Conservation (phyloP, 2,888 invertebrate genomes). For the Drosophila flavopinicola region DNA sequence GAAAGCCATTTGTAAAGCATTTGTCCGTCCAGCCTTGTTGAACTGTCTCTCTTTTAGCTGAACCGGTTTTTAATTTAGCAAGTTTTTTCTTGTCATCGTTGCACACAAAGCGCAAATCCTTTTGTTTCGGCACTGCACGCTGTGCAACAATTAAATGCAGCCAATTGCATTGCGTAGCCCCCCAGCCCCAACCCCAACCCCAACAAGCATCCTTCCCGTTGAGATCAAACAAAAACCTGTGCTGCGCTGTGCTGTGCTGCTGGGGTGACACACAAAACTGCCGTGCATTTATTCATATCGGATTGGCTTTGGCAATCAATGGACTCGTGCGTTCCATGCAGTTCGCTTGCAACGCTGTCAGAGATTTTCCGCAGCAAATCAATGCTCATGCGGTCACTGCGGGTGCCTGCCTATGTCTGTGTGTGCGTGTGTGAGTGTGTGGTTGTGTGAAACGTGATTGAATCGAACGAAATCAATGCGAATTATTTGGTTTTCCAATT, state of each 20-base stretch:
- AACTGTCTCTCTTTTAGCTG: conserved; percentile 17
- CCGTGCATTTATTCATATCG: conserved; percentile 72
- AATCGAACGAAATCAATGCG: conserved; percentile 75
- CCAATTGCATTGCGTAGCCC: conserved; percentile 54
- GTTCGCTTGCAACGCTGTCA: conserved; percentile 52
- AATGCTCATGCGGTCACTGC: conserved; percentile 66
- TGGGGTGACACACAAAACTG: conserved; percentile 43
- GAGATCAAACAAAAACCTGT: conserved; percentile 42
- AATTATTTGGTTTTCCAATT: conserved; percentile 81
- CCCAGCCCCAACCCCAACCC: neutral
- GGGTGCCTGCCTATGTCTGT: conserved; percentile 16
- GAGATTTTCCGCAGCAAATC: conserved; percentile 68
- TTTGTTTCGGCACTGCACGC: conserved; percentile 56
- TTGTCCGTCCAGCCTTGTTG: conserved; percentile 22
- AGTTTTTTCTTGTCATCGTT: conserved; percentile 34
- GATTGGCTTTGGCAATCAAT: conserved; percentile 79
- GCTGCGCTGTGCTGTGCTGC: conserved; percentile 15
- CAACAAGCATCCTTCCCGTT: neutral
- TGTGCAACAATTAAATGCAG: conserved; percentile 74
- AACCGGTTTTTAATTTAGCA: conserved; percentile 55
- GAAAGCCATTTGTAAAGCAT: conserved; percentile 47
- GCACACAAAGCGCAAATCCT: conserved; percentile 52
- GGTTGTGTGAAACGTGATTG: conserved; percentile 55
- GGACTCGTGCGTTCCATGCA: conserved; percentile 48
- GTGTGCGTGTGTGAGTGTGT: conserved; percentile 4